Evolutionary conservation across 1,140 invertebrate species (phyloP).

Genomic region (Hycleus cichorii): DNA sequence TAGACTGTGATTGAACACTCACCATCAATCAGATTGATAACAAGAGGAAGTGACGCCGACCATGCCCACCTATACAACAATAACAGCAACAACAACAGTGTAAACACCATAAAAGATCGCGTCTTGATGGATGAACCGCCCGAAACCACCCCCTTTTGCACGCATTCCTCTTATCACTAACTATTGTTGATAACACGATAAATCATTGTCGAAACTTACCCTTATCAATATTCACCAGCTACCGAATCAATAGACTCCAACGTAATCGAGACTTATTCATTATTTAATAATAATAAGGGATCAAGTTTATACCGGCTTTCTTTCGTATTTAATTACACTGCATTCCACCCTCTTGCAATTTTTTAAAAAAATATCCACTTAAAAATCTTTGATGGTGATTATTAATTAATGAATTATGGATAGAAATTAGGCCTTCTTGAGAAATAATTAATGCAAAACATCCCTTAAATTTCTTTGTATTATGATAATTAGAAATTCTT

Average conservation of each 20-base stretch:
- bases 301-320: no score
- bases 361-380: neutral
- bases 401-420: slow-evolving; percentile 9
- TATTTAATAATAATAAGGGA: no score
- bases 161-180: neutral
- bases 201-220: slow-evolving; percentile 19
- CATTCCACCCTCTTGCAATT: neutral
- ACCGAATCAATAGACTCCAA: no score
- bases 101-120: slow-evolving; percentile 12
- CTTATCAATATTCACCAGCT: neutral
- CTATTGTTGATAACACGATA: slow-evolving; percentile 32
- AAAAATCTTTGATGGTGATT: slow-evolving; percentile 2
- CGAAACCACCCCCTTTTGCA: slow-evolving; percentile 16
- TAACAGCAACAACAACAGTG: slow-evolving; percentile 13
- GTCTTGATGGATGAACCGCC: slow-evolving; percentile 31
- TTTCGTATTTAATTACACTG: no score
- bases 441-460: slow-evolving; percentile 8
- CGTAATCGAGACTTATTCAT: no score
- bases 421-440: slow-evolving; percentile 4
- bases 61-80: slow-evolving; percentile 17
- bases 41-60: slow-evolving; percentile 34
- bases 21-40: slow-evolving; percentile 36
- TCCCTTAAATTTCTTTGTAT: neutral
- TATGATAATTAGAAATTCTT: neutral
- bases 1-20: slow-evolving; percentile 25